Evolutionary conservation across 2,113 vertebrate genomes (phyloP).

Genomic region (Aythya baeri): DNA sequence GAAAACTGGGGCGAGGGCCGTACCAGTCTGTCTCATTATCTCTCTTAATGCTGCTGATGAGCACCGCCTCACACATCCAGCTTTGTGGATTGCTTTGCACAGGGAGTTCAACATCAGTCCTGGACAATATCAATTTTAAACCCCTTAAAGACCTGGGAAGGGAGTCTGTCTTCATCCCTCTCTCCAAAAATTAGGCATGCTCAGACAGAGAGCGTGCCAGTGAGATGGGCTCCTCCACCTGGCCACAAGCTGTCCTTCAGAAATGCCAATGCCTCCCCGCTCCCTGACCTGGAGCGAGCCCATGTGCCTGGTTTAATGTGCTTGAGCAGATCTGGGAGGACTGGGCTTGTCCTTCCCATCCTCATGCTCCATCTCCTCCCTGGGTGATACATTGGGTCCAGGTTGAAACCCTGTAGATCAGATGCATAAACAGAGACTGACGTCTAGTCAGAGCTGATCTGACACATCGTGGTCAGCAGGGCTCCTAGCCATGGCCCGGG

Average conservation of each 20-base stretch:
- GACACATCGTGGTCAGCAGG: background rate
- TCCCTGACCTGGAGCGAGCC: background rate
- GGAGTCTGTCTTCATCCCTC: background rate
- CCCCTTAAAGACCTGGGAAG: background rate
- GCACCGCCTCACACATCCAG: background rate
- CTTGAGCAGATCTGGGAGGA: background rate
- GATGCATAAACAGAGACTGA: background rate
- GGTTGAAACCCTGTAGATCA: background rate
- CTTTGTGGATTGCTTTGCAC: background rate
- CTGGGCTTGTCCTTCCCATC: background rate
- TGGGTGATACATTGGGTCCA: fast-evolving
- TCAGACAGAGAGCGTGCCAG: background rate
- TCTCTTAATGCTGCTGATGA: background rate
- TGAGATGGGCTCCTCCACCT: background rate
- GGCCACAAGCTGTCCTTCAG: background rate
- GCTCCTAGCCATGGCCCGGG: background rate
- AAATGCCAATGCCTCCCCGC: background rate
- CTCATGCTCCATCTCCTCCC: background rate
- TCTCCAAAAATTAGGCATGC: background rate
- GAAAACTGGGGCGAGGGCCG: background rate
- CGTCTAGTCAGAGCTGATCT: background rate
- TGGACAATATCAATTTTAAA: background rate
- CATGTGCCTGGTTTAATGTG: background rate
- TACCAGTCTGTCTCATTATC: background rate
- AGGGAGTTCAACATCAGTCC: background rate